Conservation (phyloP, 2,888 invertebrate genomes). For the Heliothis peltigera region DNA sequence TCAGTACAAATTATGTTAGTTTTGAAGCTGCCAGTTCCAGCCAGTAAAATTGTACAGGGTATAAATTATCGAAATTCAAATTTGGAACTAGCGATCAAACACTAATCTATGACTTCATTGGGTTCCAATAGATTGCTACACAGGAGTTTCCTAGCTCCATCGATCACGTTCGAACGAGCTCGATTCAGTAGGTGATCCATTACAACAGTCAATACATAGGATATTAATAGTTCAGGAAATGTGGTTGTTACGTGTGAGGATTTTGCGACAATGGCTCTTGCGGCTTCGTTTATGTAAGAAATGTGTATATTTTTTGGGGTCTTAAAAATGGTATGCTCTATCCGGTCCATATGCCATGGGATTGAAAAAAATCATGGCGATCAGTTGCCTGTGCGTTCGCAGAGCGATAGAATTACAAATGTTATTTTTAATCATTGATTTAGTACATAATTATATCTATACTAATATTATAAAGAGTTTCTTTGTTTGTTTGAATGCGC, state of each 20-base stretch:
- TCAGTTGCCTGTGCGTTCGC: not conserved
- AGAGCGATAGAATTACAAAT: not conserved
- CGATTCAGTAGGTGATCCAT: slow-evolving; percentile 49
- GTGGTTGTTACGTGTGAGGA: slow-evolving; percentile 6
- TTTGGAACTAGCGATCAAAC: slow-evolving; percentile 32
- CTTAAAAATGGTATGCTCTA: not conserved
- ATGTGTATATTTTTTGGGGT: not conserved
- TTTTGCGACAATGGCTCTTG: slow-evolving; percentile 6
- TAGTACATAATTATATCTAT: too few relatives aligned
- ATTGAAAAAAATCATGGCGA: not conserved
- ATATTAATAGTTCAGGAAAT: slow-evolving; percentile 45
- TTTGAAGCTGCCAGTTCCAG: too few relatives aligned
- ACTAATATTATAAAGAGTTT: too few relatives aligned
- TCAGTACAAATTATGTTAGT: too few relatives aligned
- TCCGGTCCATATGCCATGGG: not conserved
- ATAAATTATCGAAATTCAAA: slow-evolving; percentile 34
- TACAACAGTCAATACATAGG: slow-evolving; percentile 45
- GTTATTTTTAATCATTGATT: not conserved
- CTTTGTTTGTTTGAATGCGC: too few relatives aligned
- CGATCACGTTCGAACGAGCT: slow-evolving; percentile 48
- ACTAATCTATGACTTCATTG: slow-evolving; percentile 26
- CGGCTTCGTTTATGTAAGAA: not conserved
- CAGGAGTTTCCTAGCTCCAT: slow-evolving; percentile 36
- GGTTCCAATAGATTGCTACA: slow-evolving; percentile 33
- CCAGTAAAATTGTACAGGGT: too few relatives aligned